Evolutionary conservation across 2,888 invertebrate genomes (phyloP).

Genomic region (Ophion costatus): DNA sequence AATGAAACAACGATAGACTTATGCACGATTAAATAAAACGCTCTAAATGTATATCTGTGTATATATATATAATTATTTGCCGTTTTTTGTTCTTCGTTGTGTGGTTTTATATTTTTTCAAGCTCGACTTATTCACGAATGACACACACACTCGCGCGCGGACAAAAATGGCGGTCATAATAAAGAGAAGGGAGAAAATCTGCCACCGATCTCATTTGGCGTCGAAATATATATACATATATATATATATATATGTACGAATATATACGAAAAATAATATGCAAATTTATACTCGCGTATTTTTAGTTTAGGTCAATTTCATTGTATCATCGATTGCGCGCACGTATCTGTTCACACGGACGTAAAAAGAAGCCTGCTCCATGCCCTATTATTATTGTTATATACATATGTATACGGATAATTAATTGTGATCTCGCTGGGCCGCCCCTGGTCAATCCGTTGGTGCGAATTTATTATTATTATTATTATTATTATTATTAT

Average conservation of each 20-base stretch:
- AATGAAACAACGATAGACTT: too few relatives aligned
- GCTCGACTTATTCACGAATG: too few relatives aligned
- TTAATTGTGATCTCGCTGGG: constrained; percentile 63
- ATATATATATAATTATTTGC: neutral
- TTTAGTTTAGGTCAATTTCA: constrained; percentile 8
- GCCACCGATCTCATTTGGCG: constrained; percentile 36
- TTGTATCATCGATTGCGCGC: constrained; percentile 5
- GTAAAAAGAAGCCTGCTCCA: neutral
- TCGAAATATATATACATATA: neutral
- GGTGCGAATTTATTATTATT: constrained; percentile 62
- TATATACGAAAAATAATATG: constrained; percentile 22
- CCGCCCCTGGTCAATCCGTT: constrained; percentile 43
- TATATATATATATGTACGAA: neutral
- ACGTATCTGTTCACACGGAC: neutral
- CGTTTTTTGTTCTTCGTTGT: constrained; percentile 1
- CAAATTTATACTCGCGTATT: constrained; percentile 1
- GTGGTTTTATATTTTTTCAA: neutral
- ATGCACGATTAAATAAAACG: too few relatives aligned
- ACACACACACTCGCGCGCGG: neutral
- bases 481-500: constrained; percentile 35
- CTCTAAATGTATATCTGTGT: neutral
- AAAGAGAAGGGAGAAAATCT: constrained; percentile 26
- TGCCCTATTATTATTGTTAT: constrained; percentile 19
- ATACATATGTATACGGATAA: constrained; percentile 35
- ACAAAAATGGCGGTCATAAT: neutral